phyloP scores from a whole-genome alignment of 2,888 invertebrate species.

The Gonocerus acuteangulatus region DNA sequence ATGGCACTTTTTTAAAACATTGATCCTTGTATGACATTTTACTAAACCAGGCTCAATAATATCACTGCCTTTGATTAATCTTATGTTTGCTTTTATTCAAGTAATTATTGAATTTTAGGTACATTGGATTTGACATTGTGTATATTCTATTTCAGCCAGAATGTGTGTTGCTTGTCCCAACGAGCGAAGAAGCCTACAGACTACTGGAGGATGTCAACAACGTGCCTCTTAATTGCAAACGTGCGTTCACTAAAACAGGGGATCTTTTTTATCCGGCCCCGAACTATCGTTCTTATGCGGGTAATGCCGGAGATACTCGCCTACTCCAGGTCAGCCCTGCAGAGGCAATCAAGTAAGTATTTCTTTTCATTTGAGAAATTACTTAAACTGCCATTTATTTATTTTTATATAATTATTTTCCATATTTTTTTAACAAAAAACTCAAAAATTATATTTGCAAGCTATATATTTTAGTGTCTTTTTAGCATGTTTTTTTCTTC shows the following conservation, averaged over 20 bases:
- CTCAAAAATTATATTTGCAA: too few relatives aligned
- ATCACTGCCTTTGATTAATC: too few relatives aligned
- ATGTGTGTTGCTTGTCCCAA: conserved; percentile 65
- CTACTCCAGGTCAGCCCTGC: conserved; percentile 60
- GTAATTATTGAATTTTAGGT: too few relatives aligned
- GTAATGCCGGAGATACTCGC: conserved; percentile 43
- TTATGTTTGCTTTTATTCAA: too few relatives aligned
- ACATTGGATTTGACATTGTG: too few relatives aligned
- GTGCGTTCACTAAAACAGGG: conserved; percentile 58
- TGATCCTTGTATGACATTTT: too few relatives aligned
- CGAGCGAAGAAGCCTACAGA: conserved; percentile 57
- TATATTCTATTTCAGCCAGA: conserved; percentile 60
- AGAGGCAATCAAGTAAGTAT: conserved; percentile 53
- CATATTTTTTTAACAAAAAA: too few relatives aligned
- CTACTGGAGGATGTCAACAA: conserved; percentile 56
- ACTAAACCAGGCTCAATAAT: too few relatives aligned
- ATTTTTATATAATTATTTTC: too few relatives aligned
- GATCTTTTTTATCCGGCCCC: conserved; percentile 69
- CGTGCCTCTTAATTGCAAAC: conserved; percentile 61
- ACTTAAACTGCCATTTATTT: background rate
- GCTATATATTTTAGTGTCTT: too few relatives aligned
- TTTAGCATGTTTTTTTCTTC: too few relatives aligned
- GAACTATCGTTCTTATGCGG: conserved; percentile 60
- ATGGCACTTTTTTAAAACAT: too few relatives aligned
- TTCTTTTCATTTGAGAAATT: conserved; percentile 18